Percentiles rank a stretch among this genome's conserved stretches.
Conservation (phyloP, 2,888 invertebrate species). For the Coleophora deauratella region DNA sequence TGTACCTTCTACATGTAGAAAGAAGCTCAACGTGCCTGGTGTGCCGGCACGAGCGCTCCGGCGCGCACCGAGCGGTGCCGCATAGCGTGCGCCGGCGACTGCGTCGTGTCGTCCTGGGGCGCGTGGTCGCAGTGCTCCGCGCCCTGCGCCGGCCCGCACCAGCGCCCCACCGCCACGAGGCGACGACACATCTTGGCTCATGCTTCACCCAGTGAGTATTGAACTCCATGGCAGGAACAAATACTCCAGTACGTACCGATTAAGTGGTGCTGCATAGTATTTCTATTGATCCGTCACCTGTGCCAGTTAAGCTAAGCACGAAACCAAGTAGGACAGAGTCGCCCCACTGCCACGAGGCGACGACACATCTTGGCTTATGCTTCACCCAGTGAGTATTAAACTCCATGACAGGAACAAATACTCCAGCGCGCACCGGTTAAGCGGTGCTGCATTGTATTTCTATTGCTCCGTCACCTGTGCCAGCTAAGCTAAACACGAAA, state of each 20-base stretch:
- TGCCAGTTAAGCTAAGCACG: too few species aligned
- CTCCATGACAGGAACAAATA: too few species aligned
- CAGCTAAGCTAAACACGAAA: too few species aligned
- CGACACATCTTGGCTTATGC: constrained; percentile 56
- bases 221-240: background rate
- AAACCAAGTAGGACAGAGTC: too few species aligned
- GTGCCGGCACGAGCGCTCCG: constrained; percentile 60
- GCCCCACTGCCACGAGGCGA: constrained; percentile 33
- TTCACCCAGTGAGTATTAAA: constrained; percentile 45
- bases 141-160: constrained; percentile 45
- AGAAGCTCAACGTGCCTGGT: constrained; percentile 68
- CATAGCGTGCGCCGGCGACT: constrained; percentile 80
- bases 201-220: constrained; percentile 45
- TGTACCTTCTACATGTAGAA: constrained; percentile 47
- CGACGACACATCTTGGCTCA: constrained; percentile 51
- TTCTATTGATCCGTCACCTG: too few species aligned
- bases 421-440: too few species aligned
- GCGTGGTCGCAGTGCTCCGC: constrained; percentile 70
- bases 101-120: constrained; percentile 78
- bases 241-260: background rate
- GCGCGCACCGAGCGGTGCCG: constrained; percentile 72
- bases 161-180: constrained; percentile 39
- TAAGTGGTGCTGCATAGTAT: background rate
- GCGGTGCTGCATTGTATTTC: too few species aligned
- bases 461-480: too few species aligned